Evolutionary conservation across 1,140 invertebrate genomes (phyloP), one percentile per base, ranked within the genome.

Genomic region (Aporrectodea caliginosa): DNA sequence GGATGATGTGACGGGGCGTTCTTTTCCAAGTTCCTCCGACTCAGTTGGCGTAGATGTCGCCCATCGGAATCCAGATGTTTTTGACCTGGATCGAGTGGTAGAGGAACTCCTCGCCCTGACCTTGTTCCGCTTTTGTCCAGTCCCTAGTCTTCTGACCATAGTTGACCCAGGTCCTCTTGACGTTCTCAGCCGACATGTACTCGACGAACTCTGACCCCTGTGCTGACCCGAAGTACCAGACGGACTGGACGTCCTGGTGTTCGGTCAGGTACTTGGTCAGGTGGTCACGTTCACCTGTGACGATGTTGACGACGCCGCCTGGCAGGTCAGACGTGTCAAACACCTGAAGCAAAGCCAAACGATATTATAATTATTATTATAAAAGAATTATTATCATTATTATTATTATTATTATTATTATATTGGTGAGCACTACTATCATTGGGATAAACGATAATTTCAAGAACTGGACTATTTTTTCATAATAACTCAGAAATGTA

Each of bases 21-120:
- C n/a, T n/a, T n/a, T n/a, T n/a, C n/a, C n/a, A 68, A 68, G 27
- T 68, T 16, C 58, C 27, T 14, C 58, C 31, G 58, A 35, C 80
- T 83, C 82, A 90, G 82, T 90, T 90, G n/a, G 89, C 90, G 86
- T 89, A 90, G 33, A 89, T 89, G 70, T 89, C 89, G 73, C 89
- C 90, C 88, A 89, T 89, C 69, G 89, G 89, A 1, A 90, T 84
- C 89, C 89, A 90, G 72, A 90, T 85, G 76, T 89, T 89, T 82
- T 90, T 90, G 43, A 82, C 83, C 75, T 89, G 87, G 14, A 87
- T 85, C 0, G 88, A 84, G 33, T 90, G 88, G 76, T 88, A 87
- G 12, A 89, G 82, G 73, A 89, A 89, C 80, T 90, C 89, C 79
- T 89, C 87, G 1, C 88, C 87, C 73, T 86, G 85, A 2, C 88